phyloP scores from a whole-genome alignment of 2,797 vertebrate genomes.

The Phalloptychus januarius region DNA sequence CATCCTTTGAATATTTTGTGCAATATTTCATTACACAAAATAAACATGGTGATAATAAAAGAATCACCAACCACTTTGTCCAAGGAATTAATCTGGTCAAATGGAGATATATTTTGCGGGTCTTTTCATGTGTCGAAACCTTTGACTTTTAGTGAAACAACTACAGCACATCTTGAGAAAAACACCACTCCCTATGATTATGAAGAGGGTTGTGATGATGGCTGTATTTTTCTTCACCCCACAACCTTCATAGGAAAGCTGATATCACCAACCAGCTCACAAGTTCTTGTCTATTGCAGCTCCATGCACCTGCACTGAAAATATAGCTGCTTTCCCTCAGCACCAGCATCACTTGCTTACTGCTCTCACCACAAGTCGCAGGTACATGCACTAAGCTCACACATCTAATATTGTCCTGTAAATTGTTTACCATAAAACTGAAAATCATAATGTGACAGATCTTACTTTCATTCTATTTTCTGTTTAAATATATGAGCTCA shows the following conservation, averaged over 20 bases:
- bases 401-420: background rate
- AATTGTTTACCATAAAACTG: background rate
- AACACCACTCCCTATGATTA: constrained; percentile 49
- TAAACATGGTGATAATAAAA: background rate
- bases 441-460: background rate
- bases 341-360: constrained; percentile 38
- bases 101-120: background rate
- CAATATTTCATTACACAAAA: background rate
- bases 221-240: constrained; percentile 3
- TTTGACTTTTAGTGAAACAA: background rate
- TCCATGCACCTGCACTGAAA: constrained; percentile 26
- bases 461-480: background rate
- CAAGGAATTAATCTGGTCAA: constrained; percentile 4
- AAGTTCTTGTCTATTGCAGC: constrained; percentile 26
- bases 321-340: constrained; percentile 34
- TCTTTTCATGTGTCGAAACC: background rate
- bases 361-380: background rate
- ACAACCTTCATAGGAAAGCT: constrained; percentile 19
- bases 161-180: constrained; percentile 20
- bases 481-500: background rate
- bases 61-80: background rate
- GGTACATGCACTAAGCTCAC: background rate
- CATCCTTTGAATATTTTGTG: background rate
- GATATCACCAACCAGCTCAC: constrained; percentile 26
- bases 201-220: constrained; percentile 25